Evolutionary conservation across 1,140 invertebrate genomes (phyloP).

Genomic region (Formica selysi): DNA sequence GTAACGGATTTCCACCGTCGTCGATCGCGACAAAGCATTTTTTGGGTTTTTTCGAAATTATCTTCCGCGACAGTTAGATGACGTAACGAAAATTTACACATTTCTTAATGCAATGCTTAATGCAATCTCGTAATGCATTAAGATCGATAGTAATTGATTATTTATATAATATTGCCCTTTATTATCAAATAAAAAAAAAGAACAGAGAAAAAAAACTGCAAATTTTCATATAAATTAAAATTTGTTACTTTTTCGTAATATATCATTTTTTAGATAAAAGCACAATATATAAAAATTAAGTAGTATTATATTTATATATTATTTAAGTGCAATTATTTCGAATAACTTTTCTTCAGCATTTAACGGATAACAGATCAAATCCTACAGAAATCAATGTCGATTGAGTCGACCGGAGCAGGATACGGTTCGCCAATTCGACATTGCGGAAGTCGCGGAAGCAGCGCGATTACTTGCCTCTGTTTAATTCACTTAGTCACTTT

Average conservation of each 20-base stretch:
- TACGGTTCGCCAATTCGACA: slow-evolving; percentile 50
- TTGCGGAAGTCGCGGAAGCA: slow-evolving; percentile 47
- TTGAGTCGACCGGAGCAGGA: slow-evolving; percentile 15
- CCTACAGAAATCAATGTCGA: slow-evolving; percentile 43
- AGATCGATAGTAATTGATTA: not conserved
- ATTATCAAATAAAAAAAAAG: no score
- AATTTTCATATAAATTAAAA: not conserved
- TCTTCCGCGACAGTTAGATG: not conserved
- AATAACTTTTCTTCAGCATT: not conserved
- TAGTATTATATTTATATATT: not conserved
- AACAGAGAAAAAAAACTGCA: not conserved
- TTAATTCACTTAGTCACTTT: slow-evolving; percentile 53
- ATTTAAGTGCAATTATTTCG: not conserved
- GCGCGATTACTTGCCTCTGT: slow-evolving; percentile 40
- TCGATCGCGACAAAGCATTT: slow-evolving; percentile 2
- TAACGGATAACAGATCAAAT: not conserved
- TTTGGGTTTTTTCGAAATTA: not conserved
- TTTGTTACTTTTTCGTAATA: not conserved
- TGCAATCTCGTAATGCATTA: not conserved
- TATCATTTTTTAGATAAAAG: not conserved
- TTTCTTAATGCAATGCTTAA: not conserved
- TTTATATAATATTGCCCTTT: not conserved
- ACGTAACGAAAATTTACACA: not conserved
- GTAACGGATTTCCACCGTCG: not conserved
- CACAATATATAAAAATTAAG: not conserved